A percentile compares a stretch with the other conserved stretches of the same genome.
Evolutionary conservation across 2,888 invertebrate species (phyloP).

Genomic region (Mimumesa dahlbomi): DNA sequence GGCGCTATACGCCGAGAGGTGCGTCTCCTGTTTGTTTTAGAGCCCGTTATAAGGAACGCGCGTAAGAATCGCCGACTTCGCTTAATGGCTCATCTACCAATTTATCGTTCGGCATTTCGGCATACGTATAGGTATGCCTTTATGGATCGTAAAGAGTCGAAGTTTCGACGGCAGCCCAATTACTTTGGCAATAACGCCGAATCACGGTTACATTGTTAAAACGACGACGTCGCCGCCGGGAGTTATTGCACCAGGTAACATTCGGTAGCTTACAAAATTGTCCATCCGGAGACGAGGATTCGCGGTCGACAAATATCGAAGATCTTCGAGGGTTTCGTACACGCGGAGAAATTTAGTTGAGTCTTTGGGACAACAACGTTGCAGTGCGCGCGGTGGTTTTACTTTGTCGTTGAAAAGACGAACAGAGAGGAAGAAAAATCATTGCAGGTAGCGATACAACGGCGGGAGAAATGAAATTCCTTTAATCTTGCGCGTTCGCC

Average conservation of each 20-base stretch:
- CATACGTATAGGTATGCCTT: slow-evolving; percentile 59
- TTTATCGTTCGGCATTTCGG: slow-evolving; percentile 66
- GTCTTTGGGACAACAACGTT: too few species aligned
- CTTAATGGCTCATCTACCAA: slow-evolving; percentile 71
- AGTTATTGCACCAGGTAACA: background rate
- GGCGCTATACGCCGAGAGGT: slow-evolving; percentile 32
- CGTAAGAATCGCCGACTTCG: slow-evolving; percentile 54
- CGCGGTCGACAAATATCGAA: background rate
- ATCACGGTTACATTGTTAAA: slow-evolving; percentile 53
- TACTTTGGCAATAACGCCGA: slow-evolving; percentile 60
- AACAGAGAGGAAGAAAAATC: too few species aligned
- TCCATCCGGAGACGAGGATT: background rate
- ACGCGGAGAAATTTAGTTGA: background rate
- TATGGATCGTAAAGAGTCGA: slow-evolving; percentile 73
- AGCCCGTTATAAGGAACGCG: slow-evolving; percentile 48
- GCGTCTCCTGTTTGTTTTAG: slow-evolving; percentile 67
- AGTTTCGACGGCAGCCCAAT: slow-evolving; percentile 69
- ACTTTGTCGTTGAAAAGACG: too few species aligned
- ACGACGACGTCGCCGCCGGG: slow-evolving; percentile 1
- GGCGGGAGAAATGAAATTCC: background rate
- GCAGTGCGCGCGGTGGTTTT: too few species aligned
- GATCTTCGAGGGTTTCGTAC: background rate
- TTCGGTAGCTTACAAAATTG: background rate
- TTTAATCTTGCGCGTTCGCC: background rate
- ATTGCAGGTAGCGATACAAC: background rate